Evolutionary conservation across 2,797 vertebrate genomes (phyloP).

Genomic region (Bufotes viridis): DNA sequence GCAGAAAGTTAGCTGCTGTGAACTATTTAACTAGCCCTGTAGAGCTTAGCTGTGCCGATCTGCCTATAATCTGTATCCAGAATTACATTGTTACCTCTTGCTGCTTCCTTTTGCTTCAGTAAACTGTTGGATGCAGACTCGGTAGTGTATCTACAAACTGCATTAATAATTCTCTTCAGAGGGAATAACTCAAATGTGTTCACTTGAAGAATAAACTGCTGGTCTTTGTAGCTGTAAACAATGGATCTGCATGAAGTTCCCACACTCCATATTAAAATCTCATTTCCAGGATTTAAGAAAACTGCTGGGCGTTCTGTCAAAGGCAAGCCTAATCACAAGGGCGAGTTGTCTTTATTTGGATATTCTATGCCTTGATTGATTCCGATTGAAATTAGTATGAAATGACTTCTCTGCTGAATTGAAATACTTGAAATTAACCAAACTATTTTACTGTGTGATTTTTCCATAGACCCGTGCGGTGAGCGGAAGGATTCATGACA

Average conservation of each 20-base stretch:
- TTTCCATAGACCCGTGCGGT: conserved; percentile 84
- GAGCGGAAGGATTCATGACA: conserved; percentile 84
- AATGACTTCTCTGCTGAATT: conserved; percentile 74
- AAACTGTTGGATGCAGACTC: conserved; percentile 38
- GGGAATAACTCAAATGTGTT: conserved; percentile 64
- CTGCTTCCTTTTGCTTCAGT: conserved; percentile 53
- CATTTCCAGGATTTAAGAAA: conserved; percentile 67
- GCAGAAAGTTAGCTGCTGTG: conserved; percentile 11
- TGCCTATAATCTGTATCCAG: conserved; percentile 45
- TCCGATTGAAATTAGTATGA: conserved; percentile 3
- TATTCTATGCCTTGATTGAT: neutral
- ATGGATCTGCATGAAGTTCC: conserved; percentile 63
- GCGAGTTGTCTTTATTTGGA: conserved; percentile 73
- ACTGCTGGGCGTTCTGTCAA: conserved; percentile 64
- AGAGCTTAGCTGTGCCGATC: conserved; percentile 28
- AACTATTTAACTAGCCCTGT: conserved; percentile 31
- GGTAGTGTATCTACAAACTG: conserved; percentile 49
- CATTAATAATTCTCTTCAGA: conserved; percentile 61
- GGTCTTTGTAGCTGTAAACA: conserved; percentile 60
- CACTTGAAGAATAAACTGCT: conserved; percentile 65
- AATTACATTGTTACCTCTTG: conserved; percentile 30
- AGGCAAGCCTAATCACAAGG: conserved; percentile 73
- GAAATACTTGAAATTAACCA: conserved; percentile 75
- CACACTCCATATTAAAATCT: conserved; percentile 60
- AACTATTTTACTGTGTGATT: conserved; percentile 78